Percentiles rank a stretch among this genome's conserved stretches.
These are phyloP conservation scores for Blastomussa wellsi DNA, from an alignment of 92 coral and sea anemone species.

Conservation along the genomic window DNA sequence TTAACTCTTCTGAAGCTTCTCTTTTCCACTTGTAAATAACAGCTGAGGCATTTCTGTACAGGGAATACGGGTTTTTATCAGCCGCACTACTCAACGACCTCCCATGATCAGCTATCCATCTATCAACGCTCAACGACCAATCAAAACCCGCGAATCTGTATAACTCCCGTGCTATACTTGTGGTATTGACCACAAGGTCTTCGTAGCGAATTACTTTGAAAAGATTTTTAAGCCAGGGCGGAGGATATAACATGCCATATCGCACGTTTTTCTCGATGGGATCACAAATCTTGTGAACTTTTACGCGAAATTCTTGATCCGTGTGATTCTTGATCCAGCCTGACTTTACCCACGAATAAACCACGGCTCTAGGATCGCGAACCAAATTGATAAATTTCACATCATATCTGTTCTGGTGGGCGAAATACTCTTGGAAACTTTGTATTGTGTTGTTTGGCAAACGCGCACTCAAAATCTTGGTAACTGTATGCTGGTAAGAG, in stretches of 20 bases:
- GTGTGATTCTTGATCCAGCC: constrained; percentile 40
- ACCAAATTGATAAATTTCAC: constrained; percentile 48
- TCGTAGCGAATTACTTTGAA: constrained; percentile 56
- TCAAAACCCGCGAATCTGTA: constrained; percentile 38
- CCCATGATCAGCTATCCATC: constrained; percentile 11
- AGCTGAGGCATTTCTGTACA: constrained; percentile 22
- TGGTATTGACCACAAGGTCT: constrained; percentile 49
- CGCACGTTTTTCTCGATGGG: constrained; percentile 12
- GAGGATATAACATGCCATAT: constrained; percentile 19
- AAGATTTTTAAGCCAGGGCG: constrained; percentile 42
- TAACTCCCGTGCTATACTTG: constrained; percentile 33
- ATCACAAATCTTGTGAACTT: constrained; percentile 7
- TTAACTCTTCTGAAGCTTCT: constrained; percentile 12
- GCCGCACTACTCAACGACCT: not conserved
- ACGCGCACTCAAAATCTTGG: constrained; percentile 53
- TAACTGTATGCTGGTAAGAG: constrained; percentile 40
- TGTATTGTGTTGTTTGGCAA: constrained; percentile 34
- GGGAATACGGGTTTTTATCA: constrained; percentile 13
- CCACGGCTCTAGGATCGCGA: constrained; percentile 72
- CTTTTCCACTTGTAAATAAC: constrained; percentile 18
- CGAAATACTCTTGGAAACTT: constrained; percentile 29
- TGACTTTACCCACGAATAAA: constrained; percentile 48
- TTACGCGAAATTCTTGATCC: not conserved
- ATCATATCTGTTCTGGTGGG: constrained; percentile 11
- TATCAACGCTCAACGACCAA: constrained; percentile 17